These are phyloP conservation scores for Autographa gamma DNA, from an alignment of 2,888 invertebrate genomes.

Conservation along the genomic window DNA sequence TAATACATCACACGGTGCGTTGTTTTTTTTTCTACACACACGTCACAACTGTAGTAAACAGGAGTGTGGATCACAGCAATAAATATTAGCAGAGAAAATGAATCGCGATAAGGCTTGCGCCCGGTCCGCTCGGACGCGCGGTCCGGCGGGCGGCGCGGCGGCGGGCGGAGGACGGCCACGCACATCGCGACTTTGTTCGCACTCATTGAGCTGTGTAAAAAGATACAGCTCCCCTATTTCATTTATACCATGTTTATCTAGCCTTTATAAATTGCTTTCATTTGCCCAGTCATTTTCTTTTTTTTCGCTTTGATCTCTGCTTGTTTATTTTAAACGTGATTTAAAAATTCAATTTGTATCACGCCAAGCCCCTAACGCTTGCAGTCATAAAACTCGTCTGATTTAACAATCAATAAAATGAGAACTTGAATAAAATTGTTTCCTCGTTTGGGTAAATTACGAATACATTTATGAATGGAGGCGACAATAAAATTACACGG, in stretches of 20 bases:
- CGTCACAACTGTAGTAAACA: conserved; percentile 37
- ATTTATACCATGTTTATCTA: conserved; percentile 71
- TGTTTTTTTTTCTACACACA: background rate
- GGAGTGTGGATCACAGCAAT: conserved; percentile 58
- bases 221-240: conserved; percentile 80
- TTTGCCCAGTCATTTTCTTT: conserved; percentile 69
- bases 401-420: conserved; percentile 50
- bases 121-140: conserved; percentile 31
- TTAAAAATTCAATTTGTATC: conserved; percentile 47
- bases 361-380: conserved; percentile 25
- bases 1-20: background rate
- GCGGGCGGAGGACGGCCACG: conserved; percentile 48
- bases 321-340: conserved; percentile 44
- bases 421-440: conserved; percentile 30
- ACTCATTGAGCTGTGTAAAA: conserved; percentile 78
- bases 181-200: conserved; percentile 75
- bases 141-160: conserved; percentile 41
- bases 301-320: conserved; percentile 68
- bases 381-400: conserved; percentile 22
- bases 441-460: conserved; percentile 29
- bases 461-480: conserved; percentile 40
- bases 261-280: conserved; percentile 75
- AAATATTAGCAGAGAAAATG: conserved; percentile 72
- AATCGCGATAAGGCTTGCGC: conserved; percentile 71
- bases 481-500: conserved; percentile 26